phyloP scores from a whole-genome alignment of 2,113 vertebrate species.

The Eidolon helvum region DNA sequence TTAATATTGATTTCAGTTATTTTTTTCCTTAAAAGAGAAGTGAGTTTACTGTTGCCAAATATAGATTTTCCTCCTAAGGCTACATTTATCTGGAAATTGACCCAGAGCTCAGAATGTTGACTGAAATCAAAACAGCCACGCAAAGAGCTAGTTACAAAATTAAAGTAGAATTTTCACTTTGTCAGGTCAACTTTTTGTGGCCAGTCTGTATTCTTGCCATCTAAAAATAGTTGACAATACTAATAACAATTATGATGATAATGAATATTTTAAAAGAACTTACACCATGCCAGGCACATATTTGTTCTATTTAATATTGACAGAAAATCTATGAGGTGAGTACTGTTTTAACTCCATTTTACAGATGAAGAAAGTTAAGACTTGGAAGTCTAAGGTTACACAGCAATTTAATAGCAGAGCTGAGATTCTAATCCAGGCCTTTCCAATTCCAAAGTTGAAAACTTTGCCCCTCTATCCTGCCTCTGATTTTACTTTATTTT shows the following conservation, averaged over 20 bases:
- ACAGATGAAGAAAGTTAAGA: constrained; percentile 26
- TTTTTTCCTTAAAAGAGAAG: constrained; percentile 5
- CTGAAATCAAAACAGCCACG: background rate
- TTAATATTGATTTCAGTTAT: background rate
- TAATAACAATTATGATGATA: background rate
- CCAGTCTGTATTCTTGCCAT: background rate
- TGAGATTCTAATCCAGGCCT: background rate
- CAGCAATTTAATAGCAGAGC: background rate
- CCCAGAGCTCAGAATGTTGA: constrained; percentile 33
- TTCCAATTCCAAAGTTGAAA: constrained; percentile 24
- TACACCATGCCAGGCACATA: background rate
- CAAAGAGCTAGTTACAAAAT: constrained; percentile 25
- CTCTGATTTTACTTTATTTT: constrained; percentile 25
- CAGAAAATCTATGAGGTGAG: background rate
- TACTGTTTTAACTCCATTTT: constrained; percentile 34
- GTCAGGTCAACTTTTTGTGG: background rate
- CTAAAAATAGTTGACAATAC: constrained; percentile 47
- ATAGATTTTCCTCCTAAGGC: background rate
- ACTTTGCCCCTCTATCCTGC: background rate
- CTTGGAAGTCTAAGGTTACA: background rate
- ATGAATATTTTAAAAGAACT: constrained; percentile 42
- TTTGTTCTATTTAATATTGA: constrained; percentile 29
- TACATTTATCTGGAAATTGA: constrained; percentile 52
- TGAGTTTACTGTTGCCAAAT: constrained; percentile 6
- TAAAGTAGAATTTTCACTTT: constrained; percentile 39